phyloP scores from a whole-genome alignment of 2,113 vertebrate species.

The Lynx canadensis region DNA sequence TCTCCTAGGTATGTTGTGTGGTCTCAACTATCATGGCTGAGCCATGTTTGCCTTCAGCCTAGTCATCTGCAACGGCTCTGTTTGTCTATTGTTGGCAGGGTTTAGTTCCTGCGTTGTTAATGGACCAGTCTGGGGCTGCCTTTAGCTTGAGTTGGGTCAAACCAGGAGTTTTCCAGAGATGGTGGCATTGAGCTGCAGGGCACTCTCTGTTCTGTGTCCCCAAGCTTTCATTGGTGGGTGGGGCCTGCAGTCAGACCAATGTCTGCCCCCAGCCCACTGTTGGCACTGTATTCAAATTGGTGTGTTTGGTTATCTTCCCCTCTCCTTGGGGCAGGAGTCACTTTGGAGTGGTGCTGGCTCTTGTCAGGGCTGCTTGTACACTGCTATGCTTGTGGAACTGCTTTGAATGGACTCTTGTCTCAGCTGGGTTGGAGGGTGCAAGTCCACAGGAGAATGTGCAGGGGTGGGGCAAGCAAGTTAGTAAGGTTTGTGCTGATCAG shows the following conservation, averaged over 20 bases:
- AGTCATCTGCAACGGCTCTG: background rate
- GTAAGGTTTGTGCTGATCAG: background rate
- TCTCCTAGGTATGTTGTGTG: background rate
- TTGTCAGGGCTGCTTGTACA: background rate
- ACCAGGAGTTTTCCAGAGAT: background rate
- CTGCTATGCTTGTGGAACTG: background rate
- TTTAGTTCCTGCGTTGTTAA: background rate
- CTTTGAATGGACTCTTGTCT: background rate
- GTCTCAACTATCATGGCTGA: background rate
- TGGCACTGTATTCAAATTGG: background rate
- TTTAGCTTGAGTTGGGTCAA: background rate
- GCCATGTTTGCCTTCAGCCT: background rate
- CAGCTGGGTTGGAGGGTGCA: background rate
- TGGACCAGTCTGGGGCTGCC: background rate
- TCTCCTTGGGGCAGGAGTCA: background rate
- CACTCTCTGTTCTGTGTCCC: background rate
- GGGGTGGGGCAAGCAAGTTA: background rate
- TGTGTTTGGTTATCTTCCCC: background rate
- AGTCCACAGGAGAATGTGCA: background rate
- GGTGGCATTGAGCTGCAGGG: background rate
- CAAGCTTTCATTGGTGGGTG: background rate
- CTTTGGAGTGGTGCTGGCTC: background rate
- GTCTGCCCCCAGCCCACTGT: background rate
- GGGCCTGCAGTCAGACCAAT: background rate
- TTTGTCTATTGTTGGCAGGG: background rate